Evolutionary conservation across 1,140 invertebrate species (phyloP).

Genomic region (Drosophila takahashii): DNA sequence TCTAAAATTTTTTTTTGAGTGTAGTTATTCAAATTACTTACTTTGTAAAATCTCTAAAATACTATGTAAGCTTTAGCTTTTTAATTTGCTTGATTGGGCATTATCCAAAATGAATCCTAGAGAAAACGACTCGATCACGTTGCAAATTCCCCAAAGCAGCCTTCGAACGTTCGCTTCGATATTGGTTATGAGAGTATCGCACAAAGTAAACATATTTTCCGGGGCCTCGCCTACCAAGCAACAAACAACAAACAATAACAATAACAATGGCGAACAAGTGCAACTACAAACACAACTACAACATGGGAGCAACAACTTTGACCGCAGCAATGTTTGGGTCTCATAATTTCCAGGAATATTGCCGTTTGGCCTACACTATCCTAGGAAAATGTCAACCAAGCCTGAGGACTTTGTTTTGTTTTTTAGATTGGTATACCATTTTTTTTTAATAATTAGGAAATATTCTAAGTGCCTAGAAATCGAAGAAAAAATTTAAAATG

Average conservation of each 20-base stretch:
- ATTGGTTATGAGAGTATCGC: slow-evolving; percentile 30
- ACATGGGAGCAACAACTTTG: slow-evolving; percentile 30
- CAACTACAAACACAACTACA: slow-evolving; percentile 1
- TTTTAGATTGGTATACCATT: no score
- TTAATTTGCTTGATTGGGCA: slow-evolving; percentile 1
- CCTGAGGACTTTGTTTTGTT: no score
- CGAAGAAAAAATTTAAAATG: no score
- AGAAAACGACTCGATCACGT: slow-evolving; percentile 15
- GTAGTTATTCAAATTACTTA: no score
- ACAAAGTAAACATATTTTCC: slow-evolving; percentile 41
- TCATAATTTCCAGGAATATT: slow-evolving; percentile 41
- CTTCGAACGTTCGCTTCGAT: slow-evolving; percentile 12
- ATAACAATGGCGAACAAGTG: not conserved
- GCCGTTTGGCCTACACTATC: slow-evolving; percentile 13
- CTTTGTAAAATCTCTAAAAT: not conserved
- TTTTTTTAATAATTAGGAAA: no score
- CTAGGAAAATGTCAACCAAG: not conserved
- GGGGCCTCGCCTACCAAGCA: slow-evolving; percentile 12
- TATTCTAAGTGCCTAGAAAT: no score
- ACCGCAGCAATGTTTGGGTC: slow-evolving; percentile 45
- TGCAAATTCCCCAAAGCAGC: slow-evolving; percentile 3
- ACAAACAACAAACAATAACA: slow-evolving; percentile 5
- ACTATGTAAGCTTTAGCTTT: not conserved
- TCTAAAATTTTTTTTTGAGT: no score
- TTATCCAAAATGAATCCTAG: no score